Conservation (phyloP, 2,113 vertebrate species). For the Nothoprocta pentlandii region DNA sequence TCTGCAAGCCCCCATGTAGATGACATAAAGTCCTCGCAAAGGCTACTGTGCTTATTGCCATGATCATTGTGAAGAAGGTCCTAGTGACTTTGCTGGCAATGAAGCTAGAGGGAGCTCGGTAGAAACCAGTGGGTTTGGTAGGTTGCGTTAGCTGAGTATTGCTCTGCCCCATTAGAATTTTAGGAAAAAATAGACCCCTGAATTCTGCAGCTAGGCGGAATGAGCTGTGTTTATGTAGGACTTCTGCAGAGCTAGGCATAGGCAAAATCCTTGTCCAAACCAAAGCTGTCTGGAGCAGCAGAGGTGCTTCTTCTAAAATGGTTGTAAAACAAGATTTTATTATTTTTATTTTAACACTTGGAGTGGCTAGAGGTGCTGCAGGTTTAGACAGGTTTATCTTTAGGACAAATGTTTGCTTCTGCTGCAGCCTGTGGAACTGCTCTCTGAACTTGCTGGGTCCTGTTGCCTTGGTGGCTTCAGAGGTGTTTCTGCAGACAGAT, state of each 20-base stretch:
- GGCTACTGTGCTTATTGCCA: neutral
- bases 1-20: neutral
- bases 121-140: neutral
- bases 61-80: neutral
- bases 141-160: neutral
- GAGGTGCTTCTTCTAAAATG: neutral
- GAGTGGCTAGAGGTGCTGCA: neutral
- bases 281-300: neutral
- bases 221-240: neutral
- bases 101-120: neutral
- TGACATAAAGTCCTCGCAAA: neutral
- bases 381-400: neutral
- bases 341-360: neutral
- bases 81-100: neutral
- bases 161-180: neutral
- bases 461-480: neutral
- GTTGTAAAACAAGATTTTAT: accelerated
- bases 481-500: neutral
- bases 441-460: neutral
- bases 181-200: neutral
- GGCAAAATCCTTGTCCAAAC: neutral
- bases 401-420: neutral
- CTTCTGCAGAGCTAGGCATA: neutral
- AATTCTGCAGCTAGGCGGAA: neutral
- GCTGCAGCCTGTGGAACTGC: neutral